Evolutionary conservation across 2,113 vertebrate species (phyloP).

Genomic region (Merops nubicus): DNA sequence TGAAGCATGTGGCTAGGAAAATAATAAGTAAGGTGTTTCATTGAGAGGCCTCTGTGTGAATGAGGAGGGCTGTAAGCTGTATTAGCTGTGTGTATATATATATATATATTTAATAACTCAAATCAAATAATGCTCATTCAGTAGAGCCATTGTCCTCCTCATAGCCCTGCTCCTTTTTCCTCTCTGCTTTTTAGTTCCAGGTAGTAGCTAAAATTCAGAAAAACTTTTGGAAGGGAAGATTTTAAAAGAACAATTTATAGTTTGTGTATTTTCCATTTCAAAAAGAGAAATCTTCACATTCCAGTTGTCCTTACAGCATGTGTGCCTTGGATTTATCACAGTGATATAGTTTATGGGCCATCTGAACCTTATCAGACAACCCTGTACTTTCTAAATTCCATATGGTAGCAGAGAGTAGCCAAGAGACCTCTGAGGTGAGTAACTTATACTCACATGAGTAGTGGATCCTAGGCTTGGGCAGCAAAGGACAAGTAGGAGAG

Average conservation of each 20-base stretch:
- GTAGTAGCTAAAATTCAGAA: not conserved
- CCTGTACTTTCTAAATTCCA: not conserved
- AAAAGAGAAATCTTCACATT: not conserved
- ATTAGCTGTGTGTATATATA: not conserved
- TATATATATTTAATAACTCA: no score
- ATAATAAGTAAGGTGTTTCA: not conserved
- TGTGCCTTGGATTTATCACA: not conserved
- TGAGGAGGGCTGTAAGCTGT: not conserved
- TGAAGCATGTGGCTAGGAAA: not conserved
- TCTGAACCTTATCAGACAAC: not conserved
- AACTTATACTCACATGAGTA: not conserved
- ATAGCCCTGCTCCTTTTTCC: not conserved
- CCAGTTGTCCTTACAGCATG: not conserved
- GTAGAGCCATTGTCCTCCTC: not conserved
- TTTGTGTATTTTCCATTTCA: not conserved
- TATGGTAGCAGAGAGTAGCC: not conserved
- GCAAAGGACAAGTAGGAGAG: no score
- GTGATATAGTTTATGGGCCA: not conserved
- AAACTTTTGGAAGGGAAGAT: not conserved
- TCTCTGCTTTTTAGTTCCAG: not conserved
- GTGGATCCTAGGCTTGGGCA: not conserved
- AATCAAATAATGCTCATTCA: not conserved
- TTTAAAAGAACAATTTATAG: not conserved
- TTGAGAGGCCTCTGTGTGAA: not conserved
- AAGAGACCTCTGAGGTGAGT: accelerated